These are phyloP conservation scores for Thumatha senex DNA, from an alignment of 2,888 invertebrate species.

Conservation along the genomic window DNA sequence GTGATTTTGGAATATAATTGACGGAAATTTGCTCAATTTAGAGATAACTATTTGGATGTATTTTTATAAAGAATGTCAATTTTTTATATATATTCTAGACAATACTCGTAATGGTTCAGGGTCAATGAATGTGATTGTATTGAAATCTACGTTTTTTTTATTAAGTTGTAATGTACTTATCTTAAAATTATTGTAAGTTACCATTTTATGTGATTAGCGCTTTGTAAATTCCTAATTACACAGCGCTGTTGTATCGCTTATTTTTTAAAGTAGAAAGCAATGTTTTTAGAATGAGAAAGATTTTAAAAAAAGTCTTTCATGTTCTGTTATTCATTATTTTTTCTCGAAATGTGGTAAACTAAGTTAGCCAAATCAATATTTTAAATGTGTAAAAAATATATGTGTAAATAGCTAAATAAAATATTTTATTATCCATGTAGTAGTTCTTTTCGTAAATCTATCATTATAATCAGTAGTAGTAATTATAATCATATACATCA, in stretches of 20 bases:
- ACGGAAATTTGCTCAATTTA: constrained; percentile 24
- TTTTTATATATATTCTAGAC: background rate
- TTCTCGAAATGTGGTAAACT: constrained; percentile 14
- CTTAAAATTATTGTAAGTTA: background rate
- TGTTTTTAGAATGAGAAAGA: constrained; percentile 1
- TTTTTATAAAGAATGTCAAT: constrained; percentile 2
- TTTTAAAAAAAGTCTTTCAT: constrained; percentile 11
- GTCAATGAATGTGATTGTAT: constrained; percentile 12
- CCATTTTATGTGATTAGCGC: constrained; percentile 7
- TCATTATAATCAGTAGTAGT: no score
- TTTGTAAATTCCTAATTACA: constrained; percentile 25
- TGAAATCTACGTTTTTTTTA: constrained; percentile 9
- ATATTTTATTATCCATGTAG: constrained; percentile 10
- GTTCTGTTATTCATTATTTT: constrained; percentile 12
- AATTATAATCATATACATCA: no score
- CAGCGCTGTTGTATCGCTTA: constrained; percentile 12
- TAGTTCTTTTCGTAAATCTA: constrained; percentile 15
- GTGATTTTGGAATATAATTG: background rate
- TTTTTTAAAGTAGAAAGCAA: background rate
- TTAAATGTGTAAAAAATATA: constrained; percentile 27
- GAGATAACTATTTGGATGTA: constrained; percentile 1
- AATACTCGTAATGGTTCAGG: constrained; percentile 3
- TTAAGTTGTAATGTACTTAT: constrained; percentile 1
- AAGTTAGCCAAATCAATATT: constrained; percentile 29
- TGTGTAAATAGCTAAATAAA: constrained; percentile 37